Percentiles rank a stretch among this genome's conserved stretches.
Conservation (phyloP, 2,113 vertebrate species). For the Neopipo cinnamomea region DNA sequence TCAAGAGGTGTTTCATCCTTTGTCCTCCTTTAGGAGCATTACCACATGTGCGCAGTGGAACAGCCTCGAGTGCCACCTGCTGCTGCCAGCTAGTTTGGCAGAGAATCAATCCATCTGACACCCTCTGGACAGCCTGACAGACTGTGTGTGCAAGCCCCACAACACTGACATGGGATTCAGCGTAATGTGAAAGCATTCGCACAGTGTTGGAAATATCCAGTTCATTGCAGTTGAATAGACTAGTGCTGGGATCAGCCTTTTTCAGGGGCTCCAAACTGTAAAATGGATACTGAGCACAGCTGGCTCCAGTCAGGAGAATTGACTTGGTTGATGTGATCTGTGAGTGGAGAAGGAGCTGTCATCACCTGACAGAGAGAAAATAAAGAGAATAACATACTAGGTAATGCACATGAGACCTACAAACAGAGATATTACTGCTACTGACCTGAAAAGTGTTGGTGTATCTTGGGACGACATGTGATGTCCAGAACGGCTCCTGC, state of each 20-base stretch:
- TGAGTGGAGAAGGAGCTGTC: neutral
- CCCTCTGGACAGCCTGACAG: neutral
- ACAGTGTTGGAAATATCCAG: neutral
- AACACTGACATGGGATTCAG: neutral
- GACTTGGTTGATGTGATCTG: neutral
- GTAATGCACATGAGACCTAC: neutral
- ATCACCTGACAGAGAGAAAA: neutral
- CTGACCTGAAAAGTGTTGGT: accelerated
- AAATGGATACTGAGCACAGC: neutral
- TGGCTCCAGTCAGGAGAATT: neutral
- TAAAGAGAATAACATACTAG: neutral
- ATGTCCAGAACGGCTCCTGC: neutral
- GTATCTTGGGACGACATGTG: accelerated
- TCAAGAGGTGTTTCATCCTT: neutral
- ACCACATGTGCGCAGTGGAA: accelerated
- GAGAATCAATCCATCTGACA: neutral
- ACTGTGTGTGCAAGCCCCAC: neutral
- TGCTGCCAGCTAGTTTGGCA: neutral
- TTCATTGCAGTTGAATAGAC: neutral
- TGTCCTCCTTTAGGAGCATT: neutral
- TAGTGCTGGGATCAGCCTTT: neutral
- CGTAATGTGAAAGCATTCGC: neutral
- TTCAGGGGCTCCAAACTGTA: neutral
- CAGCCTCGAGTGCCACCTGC: neutral
- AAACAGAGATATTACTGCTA: neutral